Evolutionary conservation across 2,797 vertebrate genomes (phyloP).

Genomic region (Pangasius krempfi): DNA sequence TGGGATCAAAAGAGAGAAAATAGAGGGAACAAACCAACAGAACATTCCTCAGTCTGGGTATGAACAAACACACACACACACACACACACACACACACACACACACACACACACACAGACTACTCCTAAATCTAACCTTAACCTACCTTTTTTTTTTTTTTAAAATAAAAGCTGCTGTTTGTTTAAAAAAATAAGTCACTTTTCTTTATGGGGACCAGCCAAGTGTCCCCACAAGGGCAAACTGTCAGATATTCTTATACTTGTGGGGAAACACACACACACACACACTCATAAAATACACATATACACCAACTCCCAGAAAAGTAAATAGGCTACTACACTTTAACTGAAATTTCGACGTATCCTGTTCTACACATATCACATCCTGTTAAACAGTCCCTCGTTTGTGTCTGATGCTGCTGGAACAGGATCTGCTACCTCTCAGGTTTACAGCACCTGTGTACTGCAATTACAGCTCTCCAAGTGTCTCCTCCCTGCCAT

Average conservation of each 20-base stretch:
- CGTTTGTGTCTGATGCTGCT: not conserved
- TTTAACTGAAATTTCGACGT: not conserved
- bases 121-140: not conserved
- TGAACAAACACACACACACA: not conserved
- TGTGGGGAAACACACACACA: no score
- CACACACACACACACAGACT: not conserved
- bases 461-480: not conserved
- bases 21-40: not conserved
- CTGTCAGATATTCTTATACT: not conserved
- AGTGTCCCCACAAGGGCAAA: not conserved
- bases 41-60: conserved; percentile 23
- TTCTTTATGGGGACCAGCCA: not conserved
- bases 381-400: not conserved
- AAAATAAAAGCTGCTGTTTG: not conserved
- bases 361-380: not conserved
- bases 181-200: not conserved
- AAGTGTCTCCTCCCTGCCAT: not conserved
- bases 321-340: conserved; percentile 6
- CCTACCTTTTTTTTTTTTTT: not conserved
- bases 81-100: conserved; percentile 1
- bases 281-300: not conserved
- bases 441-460: not conserved
- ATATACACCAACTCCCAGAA: not conserved
- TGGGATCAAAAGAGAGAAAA: conserved; percentile 15
- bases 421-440: not conserved